A percentile compares a stretch with the other conserved stretches of the same genome.
These are phyloP conservation scores for Melanotaenia duboulayi DNA, from an alignment of 2,113 vertebrate species.

Conservation along the genomic window DNA sequence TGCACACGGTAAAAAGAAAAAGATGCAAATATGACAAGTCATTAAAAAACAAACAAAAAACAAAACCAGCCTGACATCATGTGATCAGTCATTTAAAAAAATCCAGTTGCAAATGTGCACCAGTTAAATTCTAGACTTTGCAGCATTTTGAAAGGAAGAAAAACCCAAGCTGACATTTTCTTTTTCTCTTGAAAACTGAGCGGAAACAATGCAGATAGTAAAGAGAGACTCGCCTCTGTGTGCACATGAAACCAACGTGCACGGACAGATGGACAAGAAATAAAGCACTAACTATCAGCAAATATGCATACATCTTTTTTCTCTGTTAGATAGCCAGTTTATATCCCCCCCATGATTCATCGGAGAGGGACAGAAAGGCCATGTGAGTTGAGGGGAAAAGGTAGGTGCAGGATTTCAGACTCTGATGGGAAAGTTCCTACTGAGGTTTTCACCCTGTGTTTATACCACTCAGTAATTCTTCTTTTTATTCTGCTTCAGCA, in stretches of 20 bases:
- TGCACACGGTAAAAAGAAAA: constrained; percentile 62
- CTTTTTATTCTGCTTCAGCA: no score
- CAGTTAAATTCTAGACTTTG: constrained; percentile 36
- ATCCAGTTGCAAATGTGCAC: constrained; percentile 30
- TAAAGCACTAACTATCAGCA: constrained; percentile 46
- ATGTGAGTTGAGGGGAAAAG: not conserved
- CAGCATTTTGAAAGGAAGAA: constrained; percentile 47
- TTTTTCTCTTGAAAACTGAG: constrained; percentile 12
- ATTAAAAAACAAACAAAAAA: constrained; percentile 16
- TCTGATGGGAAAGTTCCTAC: no score
- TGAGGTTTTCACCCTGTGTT: no score
- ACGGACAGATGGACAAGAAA: constrained; percentile 24
- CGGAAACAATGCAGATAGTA: constrained; percentile 24
- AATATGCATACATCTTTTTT: constrained; percentile 50
- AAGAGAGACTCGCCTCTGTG: constrained; percentile 9
- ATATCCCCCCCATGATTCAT: not conserved
- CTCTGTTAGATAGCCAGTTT: constrained; percentile 26
- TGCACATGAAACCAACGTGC: constrained; percentile 21
- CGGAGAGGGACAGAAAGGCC: not conserved
- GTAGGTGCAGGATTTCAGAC: not conserved
- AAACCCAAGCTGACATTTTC: constrained; percentile 48
- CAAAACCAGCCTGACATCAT: constrained; percentile 53
- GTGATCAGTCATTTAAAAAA: constrained; percentile 41
- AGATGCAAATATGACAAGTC: constrained; percentile 53
- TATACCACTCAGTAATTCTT: no score